Evolutionary conservation across 2,888 invertebrate species (phyloP).

Genomic region (Eucera pruinosa): DNA sequence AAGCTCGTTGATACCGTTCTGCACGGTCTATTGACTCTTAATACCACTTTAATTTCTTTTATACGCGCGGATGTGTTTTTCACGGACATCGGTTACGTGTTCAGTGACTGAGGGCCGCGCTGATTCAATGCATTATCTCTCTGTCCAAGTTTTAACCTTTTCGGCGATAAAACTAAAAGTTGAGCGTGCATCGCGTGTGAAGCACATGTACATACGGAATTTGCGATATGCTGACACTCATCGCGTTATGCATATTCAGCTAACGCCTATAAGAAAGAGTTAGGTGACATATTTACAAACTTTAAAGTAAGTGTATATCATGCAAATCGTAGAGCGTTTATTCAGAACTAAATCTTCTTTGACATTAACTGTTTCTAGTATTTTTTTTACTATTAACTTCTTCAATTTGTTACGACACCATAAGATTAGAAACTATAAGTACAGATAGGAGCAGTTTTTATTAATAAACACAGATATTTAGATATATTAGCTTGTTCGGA

Average conservation of each 20-base stretch:
- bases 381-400: neutral
- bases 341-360: neutral
- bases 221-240: neutral
- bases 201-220: neutral
- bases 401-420: neutral
- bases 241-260: neutral
- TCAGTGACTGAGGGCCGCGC: neutral
- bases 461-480: too few species aligned
- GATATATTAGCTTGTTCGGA: too few species aligned
- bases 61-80: constrained; percentile 7
- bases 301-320: neutral
- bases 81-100: neutral
- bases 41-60: constrained; percentile 26
- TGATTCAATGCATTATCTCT: constrained; percentile 14
- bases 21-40: constrained; percentile 30
- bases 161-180: constrained; percentile 9
- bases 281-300: neutral
- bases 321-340: neutral
- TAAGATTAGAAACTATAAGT: too few species aligned
- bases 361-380: neutral
- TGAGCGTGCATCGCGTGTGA: neutral
- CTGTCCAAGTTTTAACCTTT: constrained; percentile 3
- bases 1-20: constrained; percentile 32
- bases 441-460: too few species aligned
- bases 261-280: neutral